Conservation (phyloP, 2,113 vertebrate species). For the Chloroceryle aenea region DNA sequence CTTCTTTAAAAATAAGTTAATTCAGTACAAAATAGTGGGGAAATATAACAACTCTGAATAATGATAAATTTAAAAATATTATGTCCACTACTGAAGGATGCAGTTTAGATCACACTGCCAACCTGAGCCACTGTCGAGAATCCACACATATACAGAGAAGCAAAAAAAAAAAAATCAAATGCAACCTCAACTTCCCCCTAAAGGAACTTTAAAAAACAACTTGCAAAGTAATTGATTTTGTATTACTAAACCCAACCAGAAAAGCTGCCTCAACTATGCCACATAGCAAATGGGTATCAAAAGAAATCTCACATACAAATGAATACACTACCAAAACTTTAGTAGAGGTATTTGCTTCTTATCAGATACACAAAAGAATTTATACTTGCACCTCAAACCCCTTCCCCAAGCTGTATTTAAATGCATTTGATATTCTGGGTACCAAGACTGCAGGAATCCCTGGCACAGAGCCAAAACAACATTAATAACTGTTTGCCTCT, state of each 20-base stretch:
- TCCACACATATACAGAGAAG: not conserved
- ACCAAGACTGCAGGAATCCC: not conserved
- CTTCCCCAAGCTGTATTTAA: not conserved
- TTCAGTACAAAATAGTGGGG: not conserved
- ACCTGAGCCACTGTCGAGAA: not conserved
- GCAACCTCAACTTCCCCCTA: no score
- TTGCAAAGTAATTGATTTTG: not conserved
- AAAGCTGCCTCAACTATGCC: not conserved
- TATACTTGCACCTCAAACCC: not conserved
- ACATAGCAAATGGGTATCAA: fast-evolving
- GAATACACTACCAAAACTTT: not conserved
- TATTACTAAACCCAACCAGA: not conserved
- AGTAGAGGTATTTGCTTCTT: not conserved
- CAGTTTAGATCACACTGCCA: not conserved
- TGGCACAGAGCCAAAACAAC: not conserved
- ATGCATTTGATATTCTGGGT: not conserved
- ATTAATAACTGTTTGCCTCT: not conserved
- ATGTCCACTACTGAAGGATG: not conserved
- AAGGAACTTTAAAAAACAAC: not conserved
- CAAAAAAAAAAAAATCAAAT: not conserved
- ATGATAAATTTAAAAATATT: not conserved
- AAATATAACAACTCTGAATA: not conserved
- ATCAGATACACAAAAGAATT: not conserved
- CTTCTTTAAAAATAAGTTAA: not conserved
- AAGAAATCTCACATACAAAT: not conserved